Evolutionary conservation across 2,888 invertebrate genomes (phyloP).

Genomic region (Apodemia hepburni): DNA sequence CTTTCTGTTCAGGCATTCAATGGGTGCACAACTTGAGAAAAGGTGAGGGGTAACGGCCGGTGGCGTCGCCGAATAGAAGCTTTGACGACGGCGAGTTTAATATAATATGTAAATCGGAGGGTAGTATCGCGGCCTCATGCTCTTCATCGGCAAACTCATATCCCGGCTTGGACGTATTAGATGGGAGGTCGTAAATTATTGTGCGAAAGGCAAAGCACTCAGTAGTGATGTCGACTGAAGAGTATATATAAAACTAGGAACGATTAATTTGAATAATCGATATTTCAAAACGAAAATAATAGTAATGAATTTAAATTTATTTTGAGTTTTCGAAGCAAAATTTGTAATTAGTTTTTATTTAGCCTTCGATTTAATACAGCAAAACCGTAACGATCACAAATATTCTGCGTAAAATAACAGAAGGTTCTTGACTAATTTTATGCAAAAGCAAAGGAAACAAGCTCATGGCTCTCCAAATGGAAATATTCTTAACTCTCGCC

Average conservation of each 20-base stretch:
- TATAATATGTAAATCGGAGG: constrained; percentile 79
- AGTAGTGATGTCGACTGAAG: background rate
- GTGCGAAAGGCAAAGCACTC: constrained; percentile 67
- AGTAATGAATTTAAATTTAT: too few relatives aligned
- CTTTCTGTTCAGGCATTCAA: constrained; percentile 76
- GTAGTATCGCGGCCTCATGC: constrained; percentile 65
- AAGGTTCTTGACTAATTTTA: too few relatives aligned
- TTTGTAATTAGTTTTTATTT: too few relatives aligned
- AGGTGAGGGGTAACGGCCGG: constrained; percentile 78
- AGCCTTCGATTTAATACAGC: too few relatives aligned
- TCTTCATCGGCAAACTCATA: constrained; percentile 67
- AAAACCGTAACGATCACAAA: too few relatives aligned
- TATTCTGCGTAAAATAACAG: too few relatives aligned
- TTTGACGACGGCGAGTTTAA: constrained; percentile 65
- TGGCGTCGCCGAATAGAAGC: constrained; percentile 62
- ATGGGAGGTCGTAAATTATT: constrained; percentile 75
- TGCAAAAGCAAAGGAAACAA: too few relatives aligned
- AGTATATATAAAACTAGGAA: background rate
- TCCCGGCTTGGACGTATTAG: constrained; percentile 70
- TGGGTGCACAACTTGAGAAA: constrained; percentile 79
- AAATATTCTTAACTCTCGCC: too few relatives aligned
- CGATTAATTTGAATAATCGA: background rate
- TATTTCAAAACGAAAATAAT: background rate
- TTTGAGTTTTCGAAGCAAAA: too few relatives aligned
- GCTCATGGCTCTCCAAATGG: too few relatives aligned